Evolutionary conservation across 2,113 vertebrate species (phyloP), one percentile per base, ranked within the genome.

Genomic region (Amphilophus citrinellus): DNA sequence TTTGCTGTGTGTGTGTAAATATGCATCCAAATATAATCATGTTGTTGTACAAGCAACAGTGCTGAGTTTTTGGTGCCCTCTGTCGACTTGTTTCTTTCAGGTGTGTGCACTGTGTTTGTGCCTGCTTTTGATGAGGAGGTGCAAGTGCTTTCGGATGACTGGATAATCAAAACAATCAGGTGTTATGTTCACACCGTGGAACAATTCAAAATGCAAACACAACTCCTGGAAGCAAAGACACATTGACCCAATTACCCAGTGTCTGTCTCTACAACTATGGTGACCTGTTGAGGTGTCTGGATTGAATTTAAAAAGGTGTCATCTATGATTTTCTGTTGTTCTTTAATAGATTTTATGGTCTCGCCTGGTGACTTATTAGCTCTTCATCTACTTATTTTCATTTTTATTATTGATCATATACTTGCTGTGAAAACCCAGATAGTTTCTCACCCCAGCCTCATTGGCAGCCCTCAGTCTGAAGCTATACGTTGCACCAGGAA

Each of bases 391-490:
- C 47, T 47, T 18, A 22, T 27, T 53, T 59, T 63, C 15, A 30
- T 65, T 30, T 20, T 47, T 58, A 6, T 68, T n/a, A 47, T 53
- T 60, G 24, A 59, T 47, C 1, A 15, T 14, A 50, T 56, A 22
- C 3, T 17, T 57, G 32, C 22, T 39, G 44, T 17, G 17, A 39
- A 53, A 30, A 66, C 27, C 24, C 2, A 17, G 20, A 24, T 9
- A 35, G 20, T 75, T 63, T 87, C 98, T 94, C 93, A 99, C 98
- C 98, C 98, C 98, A 1, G 98, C 97, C 0, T 98, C 97, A 14
- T 99, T 99, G 91, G 96, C 77, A 3, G 98, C 98, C 35, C 97
- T 91, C 93, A 99, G 97, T 80, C 96, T 57, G 96, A 99, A 99
- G 59, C 89, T 84, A 62, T 99, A 99, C 0, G 96, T 95, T 6